phyloP scores from a whole-genome alignment of 2,797 vertebrate genomes.

The Lacerta agilis region DNA sequence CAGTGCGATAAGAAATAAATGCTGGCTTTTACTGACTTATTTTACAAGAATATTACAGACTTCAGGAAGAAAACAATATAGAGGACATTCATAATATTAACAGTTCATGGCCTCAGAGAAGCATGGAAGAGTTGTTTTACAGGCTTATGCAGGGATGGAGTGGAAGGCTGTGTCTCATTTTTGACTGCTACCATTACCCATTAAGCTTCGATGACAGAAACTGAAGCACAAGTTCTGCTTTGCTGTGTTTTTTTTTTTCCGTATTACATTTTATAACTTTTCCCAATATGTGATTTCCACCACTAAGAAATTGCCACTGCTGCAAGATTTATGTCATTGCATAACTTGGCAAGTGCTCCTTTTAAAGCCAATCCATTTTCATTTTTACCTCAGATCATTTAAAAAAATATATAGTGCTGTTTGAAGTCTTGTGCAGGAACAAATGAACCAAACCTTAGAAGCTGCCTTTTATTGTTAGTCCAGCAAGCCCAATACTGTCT shows the following conservation, averaged over 20 bases:
- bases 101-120: constrained; percentile 40
- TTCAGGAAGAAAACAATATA: constrained; percentile 45
- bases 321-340: constrained; percentile 26
- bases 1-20: constrained; percentile 41
- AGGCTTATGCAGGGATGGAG: constrained; percentile 47
- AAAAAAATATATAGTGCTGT: background rate
- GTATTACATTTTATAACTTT: constrained; percentile 9
- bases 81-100: constrained; percentile 51
- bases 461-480: too few relatives aligned
- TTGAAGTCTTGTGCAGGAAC: background rate
- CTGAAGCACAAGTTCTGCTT: background rate
- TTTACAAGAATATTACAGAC: constrained; percentile 55
- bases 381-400: background rate
- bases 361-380: constrained; percentile 6
- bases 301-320: constrained; percentile 12
- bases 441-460: background rate
- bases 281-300: constrained; percentile 19
- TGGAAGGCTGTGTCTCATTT: constrained; percentile 21
- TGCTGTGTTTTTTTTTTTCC: background rate
- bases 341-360: constrained; percentile 1
- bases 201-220: constrained; percentile 39
- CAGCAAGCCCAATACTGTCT: too few relatives aligned
- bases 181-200: constrained; percentile 13
- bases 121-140: background rate
- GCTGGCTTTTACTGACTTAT: constrained; percentile 49